Base-by-base conservation (phyloP, 1,140 invertebrate genomes). In the Magallana gigas region DNA sequence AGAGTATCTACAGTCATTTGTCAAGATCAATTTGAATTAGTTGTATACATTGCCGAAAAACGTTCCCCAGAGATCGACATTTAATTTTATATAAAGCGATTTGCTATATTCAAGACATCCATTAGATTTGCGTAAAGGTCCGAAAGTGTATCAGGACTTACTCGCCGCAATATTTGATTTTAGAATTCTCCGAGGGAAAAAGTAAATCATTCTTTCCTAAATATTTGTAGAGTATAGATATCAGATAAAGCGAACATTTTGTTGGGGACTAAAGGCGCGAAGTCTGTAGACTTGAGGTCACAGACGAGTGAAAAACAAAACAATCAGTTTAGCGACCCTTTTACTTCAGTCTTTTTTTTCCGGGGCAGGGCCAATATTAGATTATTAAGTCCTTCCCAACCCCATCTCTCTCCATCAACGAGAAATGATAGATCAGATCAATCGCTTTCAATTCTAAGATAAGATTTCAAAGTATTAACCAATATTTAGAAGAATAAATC, bases 71-170 rank as follows among this genome's bases (percentile, higher is more conserved):
- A 58, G 81, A 83, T 29, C 48, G 57, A n/a, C 81, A 83, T 83
- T 83, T 83, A 83, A 83, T 83, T 83, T 83, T 58, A 83, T 83
- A 83, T 76, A 76, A 76, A 83, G 81, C 81, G 81, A 58, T 83
- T 83, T 58, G 48, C 57, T 16, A 57, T 57, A 83, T 83, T 57
- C 57, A 83, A 58, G 81, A 83, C 57, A 83, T 57, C 57, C 48
- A 83, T 57, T 57, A 23, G 14, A 83, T 83, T 83, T 83, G 18
- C 81, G 57, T 58, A 83, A 83, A 83, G 48, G 81, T 76, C 68
- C 68, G 68, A 76, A 76, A 76, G 68, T 76, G 68, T 76, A 76
- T 76, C 68, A 76, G 68, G 68, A 76, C 23, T 76, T 76, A 76
- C 29, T 76, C 14, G 68, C 68, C 68, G 36, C 36, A 76, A 76